A percentile compares a stretch with the other conserved stretches of the same genome.
Evolutionary conservation across 2,113 vertebrate species (phyloP).

Genomic region (Paedocypris sp.): DNA sequence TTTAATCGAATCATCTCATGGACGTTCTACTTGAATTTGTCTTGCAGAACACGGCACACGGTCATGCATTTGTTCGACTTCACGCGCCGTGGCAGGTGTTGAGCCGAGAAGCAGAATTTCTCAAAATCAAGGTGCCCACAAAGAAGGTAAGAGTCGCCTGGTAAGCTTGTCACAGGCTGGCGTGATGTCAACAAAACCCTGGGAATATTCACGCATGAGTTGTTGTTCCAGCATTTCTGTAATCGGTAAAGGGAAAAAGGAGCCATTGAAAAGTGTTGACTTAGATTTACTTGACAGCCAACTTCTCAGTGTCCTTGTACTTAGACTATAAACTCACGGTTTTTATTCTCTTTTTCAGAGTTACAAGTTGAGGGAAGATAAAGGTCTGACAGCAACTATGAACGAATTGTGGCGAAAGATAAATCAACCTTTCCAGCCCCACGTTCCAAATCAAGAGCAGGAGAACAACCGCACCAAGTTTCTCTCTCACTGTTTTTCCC

Average conservation of each 20-base stretch:
- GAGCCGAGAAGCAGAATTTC: constrained; percentile 89
- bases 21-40: not conserved
- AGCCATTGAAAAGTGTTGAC: not conserved
- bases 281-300: too few relatives aligned
- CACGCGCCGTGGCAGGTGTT: constrained; percentile 92
- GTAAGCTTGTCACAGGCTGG: too few relatives aligned
- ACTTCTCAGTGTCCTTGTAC: too few relatives aligned
- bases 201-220: not conserved
- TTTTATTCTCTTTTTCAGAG: constrained; percentile 61
- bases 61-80: constrained; percentile 79
- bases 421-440: constrained; percentile 80
- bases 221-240: not conserved
- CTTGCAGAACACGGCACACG: constrained; percentile 61
- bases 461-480: constrained; percentile 69
- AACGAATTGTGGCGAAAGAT: constrained; percentile 70
- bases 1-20: too few relatives aligned
- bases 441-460: constrained; percentile 62
- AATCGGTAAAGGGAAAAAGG: not conserved
- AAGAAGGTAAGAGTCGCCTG: constrained; percentile 89
- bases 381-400: constrained; percentile 69
- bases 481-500: constrained; percentile 84
- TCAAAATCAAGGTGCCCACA: constrained; percentile 96
- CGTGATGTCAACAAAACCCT: not conserved
- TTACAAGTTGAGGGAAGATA: constrained; percentile 81
- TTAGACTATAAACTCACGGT: too few relatives aligned